Percentiles rank a stretch among this genome's conserved stretches.
Conservation (phyloP, 30 jellyfish, hydroid and myxozoan genomes). For the Sanderia malayensis region DNA sequence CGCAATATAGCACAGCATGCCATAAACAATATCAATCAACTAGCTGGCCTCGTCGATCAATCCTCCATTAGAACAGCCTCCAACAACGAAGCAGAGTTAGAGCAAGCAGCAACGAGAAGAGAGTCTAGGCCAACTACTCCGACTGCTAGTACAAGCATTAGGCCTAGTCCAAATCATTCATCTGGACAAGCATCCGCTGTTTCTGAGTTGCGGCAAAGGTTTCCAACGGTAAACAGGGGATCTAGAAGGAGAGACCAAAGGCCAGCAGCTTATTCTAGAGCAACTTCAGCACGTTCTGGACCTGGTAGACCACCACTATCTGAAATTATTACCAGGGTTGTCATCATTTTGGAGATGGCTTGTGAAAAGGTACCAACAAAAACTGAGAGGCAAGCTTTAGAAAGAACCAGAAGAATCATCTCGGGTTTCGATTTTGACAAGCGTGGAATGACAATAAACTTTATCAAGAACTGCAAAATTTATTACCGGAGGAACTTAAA, state of each 20-base stretch:
- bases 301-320: constrained; percentile 5
- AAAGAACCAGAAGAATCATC: neutral
- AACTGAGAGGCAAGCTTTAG: constrained; percentile 8
- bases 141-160: neutral
- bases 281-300: constrained; percentile 7
- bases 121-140: constrained; percentile 21
- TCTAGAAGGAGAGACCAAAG: constrained; percentile 4
- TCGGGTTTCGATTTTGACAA: neutral
- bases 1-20: constrained; percentile 13
- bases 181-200: constrained; percentile 13
- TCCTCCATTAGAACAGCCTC: neutral
- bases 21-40: constrained; percentile 7
- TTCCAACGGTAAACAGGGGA: constrained; percentile 18
- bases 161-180: neutral
- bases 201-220: constrained; percentile 1
- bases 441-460: neutral
- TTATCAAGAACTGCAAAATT: constrained; percentile 6
- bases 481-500: constrained; percentile 3
- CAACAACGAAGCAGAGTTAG: neutral
- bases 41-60: constrained; percentile 15
- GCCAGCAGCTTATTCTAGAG: neutral
- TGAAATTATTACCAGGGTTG: constrained; percentile 5
- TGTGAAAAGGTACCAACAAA: constrained; percentile 9
- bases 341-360: constrained; percentile 6
- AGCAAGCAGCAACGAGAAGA: constrained; percentile 10